These are phyloP conservation scores for Accipiter cooperii DNA, from an alignment of 2,113 vertebrate species.

Conservation along the genomic window DNA sequence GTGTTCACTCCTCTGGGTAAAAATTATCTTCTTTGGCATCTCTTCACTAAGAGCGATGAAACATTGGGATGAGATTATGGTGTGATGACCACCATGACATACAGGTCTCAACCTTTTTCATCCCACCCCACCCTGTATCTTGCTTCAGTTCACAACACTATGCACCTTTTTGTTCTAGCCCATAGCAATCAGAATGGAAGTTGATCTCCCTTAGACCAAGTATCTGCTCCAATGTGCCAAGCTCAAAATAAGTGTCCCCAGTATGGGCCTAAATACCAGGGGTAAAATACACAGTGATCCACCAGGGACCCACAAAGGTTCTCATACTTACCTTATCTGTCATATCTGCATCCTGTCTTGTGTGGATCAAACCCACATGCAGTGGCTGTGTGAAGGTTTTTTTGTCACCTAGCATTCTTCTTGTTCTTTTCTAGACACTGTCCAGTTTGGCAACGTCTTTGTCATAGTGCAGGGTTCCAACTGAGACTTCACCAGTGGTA, in stretches of 20 bases:
- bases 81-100: rapidly evolving
- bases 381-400: neutral
- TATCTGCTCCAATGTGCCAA: neutral
- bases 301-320: neutral
- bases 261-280: neutral
- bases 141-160: neutral
- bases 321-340: neutral
- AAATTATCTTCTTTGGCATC: neutral
- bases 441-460: neutral
- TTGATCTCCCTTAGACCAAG: neutral
- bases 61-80: neutral
- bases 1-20: neutral
- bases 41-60: neutral
- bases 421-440: neutral
- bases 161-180: neutral
- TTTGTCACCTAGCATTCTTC: neutral
- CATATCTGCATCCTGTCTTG: neutral
- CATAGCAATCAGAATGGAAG: neutral
- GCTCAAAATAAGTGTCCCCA: neutral
- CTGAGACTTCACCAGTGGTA: neutral
- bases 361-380: neutral
- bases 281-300: neutral
- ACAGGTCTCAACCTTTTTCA: neutral
- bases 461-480: neutral
- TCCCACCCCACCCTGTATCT: neutral